A percentile compares a stretch with the other conserved stretches of the same genome.
These are phyloP conservation scores for Pachydiplax longipennis DNA, from an alignment of 2,888 invertebrate species.

Conservation along the genomic window DNA sequence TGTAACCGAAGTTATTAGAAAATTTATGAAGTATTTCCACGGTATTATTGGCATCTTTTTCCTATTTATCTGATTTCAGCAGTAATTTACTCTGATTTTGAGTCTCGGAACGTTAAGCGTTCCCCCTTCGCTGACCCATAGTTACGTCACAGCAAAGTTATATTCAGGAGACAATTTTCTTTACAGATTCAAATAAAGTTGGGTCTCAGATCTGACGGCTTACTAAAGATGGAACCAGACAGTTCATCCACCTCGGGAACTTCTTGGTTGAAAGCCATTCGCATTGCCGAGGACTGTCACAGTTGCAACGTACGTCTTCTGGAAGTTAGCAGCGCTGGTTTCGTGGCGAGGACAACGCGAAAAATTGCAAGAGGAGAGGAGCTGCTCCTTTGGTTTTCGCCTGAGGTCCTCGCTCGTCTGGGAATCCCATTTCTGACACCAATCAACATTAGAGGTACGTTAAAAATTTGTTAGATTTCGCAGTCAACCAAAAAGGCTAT, in stretches of 20 bases:
- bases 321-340: constrained; percentile 52
- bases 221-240: constrained; percentile 4
- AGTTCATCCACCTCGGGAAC: constrained; percentile 47
- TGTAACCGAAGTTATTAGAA: too few species aligned
- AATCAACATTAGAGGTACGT: constrained; percentile 79
- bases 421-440: constrained; percentile 82
- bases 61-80: too few species aligned
- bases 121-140: too few species aligned
- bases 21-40: too few species aligned
- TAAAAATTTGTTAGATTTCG: neutral
- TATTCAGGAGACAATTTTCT: too few species aligned
- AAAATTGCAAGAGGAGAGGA: constrained; percentile 70
- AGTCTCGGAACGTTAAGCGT: too few species aligned
- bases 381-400: constrained; percentile 83
- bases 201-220: neutral
- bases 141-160: too few species aligned
- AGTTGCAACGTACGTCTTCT: constrained; percentile 68
- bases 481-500: too few species aligned
- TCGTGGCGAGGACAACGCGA: constrained; percentile 60
- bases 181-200: neutral
- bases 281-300: constrained; percentile 72
- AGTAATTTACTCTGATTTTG: too few species aligned
- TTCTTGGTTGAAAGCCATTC: constrained; percentile 59
- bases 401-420: constrained; percentile 73
- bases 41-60: too few species aligned